phyloP scores from a whole-genome alignment of 2,797 vertebrate genomes.

The Nasua narica region DNA sequence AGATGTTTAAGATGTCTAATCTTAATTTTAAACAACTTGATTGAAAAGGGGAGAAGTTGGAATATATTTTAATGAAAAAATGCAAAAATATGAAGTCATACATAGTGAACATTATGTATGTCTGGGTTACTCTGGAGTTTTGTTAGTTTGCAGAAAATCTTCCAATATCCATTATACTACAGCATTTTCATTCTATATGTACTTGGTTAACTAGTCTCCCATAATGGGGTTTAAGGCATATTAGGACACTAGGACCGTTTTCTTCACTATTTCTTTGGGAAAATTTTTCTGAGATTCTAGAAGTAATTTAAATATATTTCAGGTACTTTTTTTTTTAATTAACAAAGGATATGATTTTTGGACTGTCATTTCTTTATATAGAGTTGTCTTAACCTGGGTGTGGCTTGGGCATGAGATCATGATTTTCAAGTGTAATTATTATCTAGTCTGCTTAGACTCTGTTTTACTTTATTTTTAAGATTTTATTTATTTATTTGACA shows the following conservation, averaged over 20 bases:
- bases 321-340: not conserved
- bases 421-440: slow-evolving; percentile 30
- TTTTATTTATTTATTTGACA: no score
- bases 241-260: not conserved
- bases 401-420: not conserved
- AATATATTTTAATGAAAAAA: slow-evolving; percentile 2
- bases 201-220: not conserved
- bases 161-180: not conserved
- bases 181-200: not conserved
- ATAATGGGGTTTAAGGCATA: not conserved
- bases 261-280: not conserved
- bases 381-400: not conserved
- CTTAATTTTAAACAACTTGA: not conserved
- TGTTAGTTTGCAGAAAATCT: not conserved
- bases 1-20: not conserved
- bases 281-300: not conserved
- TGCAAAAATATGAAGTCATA: not conserved
- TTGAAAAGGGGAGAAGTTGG: not conserved
- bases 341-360: not conserved
- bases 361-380: slow-evolving; percentile 9
- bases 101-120: not conserved
- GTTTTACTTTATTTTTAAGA: not conserved
- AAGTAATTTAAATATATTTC: slow-evolving; percentile 1
- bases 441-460: not conserved
- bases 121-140: not conserved